Conservation (phyloP, 2,888 invertebrate species). For the Pachydiplax longipennis region DNA sequence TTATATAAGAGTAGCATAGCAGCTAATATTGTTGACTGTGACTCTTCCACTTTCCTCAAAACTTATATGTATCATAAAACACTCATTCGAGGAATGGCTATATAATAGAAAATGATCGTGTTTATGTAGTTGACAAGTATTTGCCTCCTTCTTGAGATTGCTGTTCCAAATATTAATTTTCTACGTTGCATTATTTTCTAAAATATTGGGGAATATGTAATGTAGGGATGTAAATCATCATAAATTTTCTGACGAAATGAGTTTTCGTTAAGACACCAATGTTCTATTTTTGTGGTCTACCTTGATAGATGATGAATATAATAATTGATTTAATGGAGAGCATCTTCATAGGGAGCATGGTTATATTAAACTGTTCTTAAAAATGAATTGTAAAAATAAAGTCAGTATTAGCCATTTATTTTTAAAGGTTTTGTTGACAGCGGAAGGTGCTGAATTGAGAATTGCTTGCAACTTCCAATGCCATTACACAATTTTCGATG, state of each 20-base stretch:
- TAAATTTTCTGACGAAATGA: too few species aligned
- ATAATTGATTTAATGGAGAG: not conserved
- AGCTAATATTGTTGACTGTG: constrained; percentile 34
- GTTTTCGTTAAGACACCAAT: not conserved
- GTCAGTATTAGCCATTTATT: not conserved
- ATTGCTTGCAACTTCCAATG: not conserved
- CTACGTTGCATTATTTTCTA: not conserved
- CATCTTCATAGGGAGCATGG: not conserved
- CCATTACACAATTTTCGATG: not conserved
- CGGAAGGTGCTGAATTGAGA: not conserved
- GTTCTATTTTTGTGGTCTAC: not conserved
- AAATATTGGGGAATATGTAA: not conserved
- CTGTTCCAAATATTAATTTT: not conserved
- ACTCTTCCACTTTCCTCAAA: constrained; percentile 21
- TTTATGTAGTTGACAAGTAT: constrained; percentile 4
- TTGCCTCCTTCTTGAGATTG: not conserved
- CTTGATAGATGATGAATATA: not conserved
- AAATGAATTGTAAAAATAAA: too few species aligned
- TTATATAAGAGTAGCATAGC: constrained; percentile 22
- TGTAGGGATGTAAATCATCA: not conserved
- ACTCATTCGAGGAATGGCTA: constrained; percentile 8
- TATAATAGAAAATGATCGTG: not conserved
- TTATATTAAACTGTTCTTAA: too few species aligned
- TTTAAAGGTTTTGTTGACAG: not conserved
- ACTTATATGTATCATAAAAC: constrained; percentile 29